Evolutionary conservation across 1,140 invertebrate genomes (phyloP).

Genomic region (Olivierus martensii): DNA sequence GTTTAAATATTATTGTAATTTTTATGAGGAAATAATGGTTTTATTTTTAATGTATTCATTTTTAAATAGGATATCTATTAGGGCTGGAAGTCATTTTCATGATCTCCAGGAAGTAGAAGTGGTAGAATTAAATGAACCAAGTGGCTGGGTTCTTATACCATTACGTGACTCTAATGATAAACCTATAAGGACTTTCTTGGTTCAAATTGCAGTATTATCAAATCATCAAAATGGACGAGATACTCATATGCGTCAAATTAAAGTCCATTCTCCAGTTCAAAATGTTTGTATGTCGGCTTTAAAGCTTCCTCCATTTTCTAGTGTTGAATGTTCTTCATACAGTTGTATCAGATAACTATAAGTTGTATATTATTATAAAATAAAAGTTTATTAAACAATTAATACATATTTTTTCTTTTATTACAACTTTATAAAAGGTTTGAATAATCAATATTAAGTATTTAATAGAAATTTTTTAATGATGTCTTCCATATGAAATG

Average conservation of each 20-base stretch:
- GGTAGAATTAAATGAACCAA: constrained; percentile 83
- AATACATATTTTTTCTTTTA: too few relatives aligned
- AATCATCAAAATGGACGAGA: constrained; percentile 98
- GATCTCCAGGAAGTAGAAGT: constrained; percentile 96
- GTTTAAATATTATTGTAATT: too few relatives aligned
- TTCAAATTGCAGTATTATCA: constrained; percentile 90
- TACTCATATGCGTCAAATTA: constrained; percentile 94
- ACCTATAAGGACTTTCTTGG: constrained; percentile 86
- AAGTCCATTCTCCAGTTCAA: constrained; percentile 84
- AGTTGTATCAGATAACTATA: constrained; percentile 48
- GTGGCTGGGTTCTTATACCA: constrained; percentile 87
- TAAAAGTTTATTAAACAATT: too few relatives aligned
- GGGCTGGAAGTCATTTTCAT: constrained; percentile 92
- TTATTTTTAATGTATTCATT: background rate
- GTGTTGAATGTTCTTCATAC: constrained; percentile 65
- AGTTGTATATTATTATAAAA: too few relatives aligned
- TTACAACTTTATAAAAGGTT: too few relatives aligned
- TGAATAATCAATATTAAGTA: too few relatives aligned
- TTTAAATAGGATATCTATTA: constrained; percentile 63
- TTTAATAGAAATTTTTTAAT: too few relatives aligned
- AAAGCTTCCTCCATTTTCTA: constrained; percentile 47
- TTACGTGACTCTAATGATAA: constrained; percentile 76
- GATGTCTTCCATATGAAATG: too few relatives aligned
- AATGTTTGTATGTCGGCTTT: constrained; percentile 49
- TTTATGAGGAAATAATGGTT: too few relatives aligned